Percentiles rank a stretch among this genome's conserved stretches.
These are phyloP conservation scores for Phragmatobia fuliginosa DNA, from an alignment of 2,888 invertebrate genomes.

Conservation along the genomic window DNA sequence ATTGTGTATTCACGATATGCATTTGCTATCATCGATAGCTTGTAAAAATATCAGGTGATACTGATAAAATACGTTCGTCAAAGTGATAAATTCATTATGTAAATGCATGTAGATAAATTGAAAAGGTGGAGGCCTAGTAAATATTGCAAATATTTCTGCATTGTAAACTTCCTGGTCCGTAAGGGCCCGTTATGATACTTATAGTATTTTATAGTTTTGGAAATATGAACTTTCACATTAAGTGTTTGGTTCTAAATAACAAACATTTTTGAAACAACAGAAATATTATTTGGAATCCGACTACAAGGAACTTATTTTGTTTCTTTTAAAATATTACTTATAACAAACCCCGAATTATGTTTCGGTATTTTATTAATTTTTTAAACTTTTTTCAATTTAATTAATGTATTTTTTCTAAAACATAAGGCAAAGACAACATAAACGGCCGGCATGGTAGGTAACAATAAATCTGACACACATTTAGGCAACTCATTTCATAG, in stretches of 20 bases:
- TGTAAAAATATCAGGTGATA: constrained; percentile 10
- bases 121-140: background rate
- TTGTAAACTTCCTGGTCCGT: too few species aligned
- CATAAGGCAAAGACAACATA: background rate
- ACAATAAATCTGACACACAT: constrained; percentile 5
- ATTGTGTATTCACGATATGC: background rate
- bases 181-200: too few species aligned
- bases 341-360: background rate
- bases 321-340: too few species aligned
- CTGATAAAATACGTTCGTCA: constrained; percentile 10
- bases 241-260: too few species aligned
- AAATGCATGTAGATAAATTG: background rate
- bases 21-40: constrained; percentile 1
- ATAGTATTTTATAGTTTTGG: too few species aligned
- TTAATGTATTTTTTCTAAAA: background rate
- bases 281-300: too few species aligned
- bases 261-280: background rate
- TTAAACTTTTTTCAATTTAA: background rate
- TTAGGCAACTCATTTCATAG: constrained; percentile 6
- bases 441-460: background rate
- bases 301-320: too few species aligned
- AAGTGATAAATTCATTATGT: background rate
- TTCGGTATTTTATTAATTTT: background rate
- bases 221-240: too few species aligned
- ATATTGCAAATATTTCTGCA: background rate